A percentile compares a stretch with the other conserved stretches of the same genome.
Evolutionary conservation across 2,888 invertebrate species (phyloP).

Genomic region (Rhaphigaster nebulosa): DNA sequence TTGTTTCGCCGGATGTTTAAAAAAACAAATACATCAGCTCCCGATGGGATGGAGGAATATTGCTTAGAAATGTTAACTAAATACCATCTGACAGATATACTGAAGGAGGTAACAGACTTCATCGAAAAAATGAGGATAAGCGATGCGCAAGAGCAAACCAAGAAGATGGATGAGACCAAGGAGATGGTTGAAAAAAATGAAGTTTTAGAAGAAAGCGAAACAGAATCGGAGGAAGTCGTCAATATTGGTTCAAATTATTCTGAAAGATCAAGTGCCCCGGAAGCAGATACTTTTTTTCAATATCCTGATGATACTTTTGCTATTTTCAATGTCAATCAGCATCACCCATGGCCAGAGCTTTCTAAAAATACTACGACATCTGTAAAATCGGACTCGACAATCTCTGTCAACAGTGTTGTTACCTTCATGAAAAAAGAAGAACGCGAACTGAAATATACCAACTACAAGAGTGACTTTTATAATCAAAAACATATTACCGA

Average conservation of each 20-base stretch:
- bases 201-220: not conserved
- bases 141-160: not conserved
- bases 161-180: not conserved
- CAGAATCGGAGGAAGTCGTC: not conserved
- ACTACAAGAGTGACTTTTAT: not conserved
- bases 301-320: not conserved
- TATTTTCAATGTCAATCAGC: not conserved
- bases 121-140: not conserved
- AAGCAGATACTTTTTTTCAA: not conserved
- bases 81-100: not conserved
- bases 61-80: not conserved
- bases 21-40: not conserved
- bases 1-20: not conserved
- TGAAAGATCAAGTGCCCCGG: not conserved
- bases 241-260: not conserved
- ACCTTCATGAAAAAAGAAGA: not conserved
- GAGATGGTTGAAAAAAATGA: not conserved
- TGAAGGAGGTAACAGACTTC: not conserved
- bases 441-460: not conserved
- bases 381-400: not conserved
- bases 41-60: not conserved
- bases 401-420: not conserved
- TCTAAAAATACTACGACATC: not conserved
- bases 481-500: not conserved
- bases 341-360: not conserved